A percentile compares a stretch with the other conserved stretches of the same genome.
These are phyloP conservation scores for Cryptocephalus moraei DNA, from an alignment of 2,888 invertebrate species.

Conservation along the genomic window DNA sequence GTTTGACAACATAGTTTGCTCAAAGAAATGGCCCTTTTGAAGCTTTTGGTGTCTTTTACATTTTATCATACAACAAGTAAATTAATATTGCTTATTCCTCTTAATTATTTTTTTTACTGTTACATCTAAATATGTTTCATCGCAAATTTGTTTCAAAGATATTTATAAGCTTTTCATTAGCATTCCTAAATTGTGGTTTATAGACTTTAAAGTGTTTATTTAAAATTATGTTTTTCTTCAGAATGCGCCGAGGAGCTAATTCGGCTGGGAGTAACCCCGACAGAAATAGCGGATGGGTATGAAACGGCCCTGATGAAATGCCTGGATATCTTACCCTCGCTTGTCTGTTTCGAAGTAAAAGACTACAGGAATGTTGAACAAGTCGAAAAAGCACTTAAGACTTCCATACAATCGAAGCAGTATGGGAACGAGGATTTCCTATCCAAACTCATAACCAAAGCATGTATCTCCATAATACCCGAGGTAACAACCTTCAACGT, in stretches of 20 bases:
- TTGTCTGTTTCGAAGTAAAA: slow-evolving; percentile 70
- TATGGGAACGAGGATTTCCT: slow-evolving; percentile 95
- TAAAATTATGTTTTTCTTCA: slow-evolving; percentile 5
- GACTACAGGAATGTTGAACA: slow-evolving; percentile 53
- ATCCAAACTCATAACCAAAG: slow-evolving; percentile 72
- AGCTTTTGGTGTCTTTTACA: too few relatives aligned
- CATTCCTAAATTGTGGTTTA: too few relatives aligned
- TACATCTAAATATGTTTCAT: too few relatives aligned
- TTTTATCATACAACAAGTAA: too few relatives aligned
- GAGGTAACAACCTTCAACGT: slow-evolving; percentile 89
- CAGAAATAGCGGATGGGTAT: slow-evolving; percentile 93
- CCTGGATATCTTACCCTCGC: slow-evolving; percentile 76
- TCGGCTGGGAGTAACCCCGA: slow-evolving; percentile 90
- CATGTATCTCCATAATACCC: slow-evolving; percentile 81
- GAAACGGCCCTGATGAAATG: slow-evolving; percentile 84
- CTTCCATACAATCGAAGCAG: slow-evolving; percentile 94
- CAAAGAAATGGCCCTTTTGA: too few relatives aligned
- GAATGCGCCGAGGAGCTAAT: slow-evolving; percentile 88
- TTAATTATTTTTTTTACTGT: too few relatives aligned
- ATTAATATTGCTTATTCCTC: too few relatives aligned
- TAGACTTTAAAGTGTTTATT: too few relatives aligned
- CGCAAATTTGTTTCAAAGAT: too few relatives aligned
- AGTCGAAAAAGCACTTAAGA: slow-evolving; percentile 63
- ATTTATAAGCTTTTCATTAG: too few relatives aligned
- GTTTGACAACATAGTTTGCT: too few relatives aligned